Base-by-base conservation (phyloP, 2,797 vertebrate species). In the Galago senegalensis region DNA sequence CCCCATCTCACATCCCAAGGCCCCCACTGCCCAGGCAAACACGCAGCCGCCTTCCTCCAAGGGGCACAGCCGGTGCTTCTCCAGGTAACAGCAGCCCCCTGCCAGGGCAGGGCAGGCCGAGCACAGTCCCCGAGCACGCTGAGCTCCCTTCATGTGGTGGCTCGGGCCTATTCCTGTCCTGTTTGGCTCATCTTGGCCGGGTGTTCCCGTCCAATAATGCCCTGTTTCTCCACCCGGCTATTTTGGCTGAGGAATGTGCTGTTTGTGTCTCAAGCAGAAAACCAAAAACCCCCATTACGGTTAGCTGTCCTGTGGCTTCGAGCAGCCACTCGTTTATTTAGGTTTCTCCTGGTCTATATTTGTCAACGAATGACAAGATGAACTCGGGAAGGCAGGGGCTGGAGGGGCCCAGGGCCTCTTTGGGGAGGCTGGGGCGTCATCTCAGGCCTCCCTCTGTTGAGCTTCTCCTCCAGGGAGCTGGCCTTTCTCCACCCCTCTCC, bases 311-410 rank as follows among this genome's bases (percentile, higher is more conserved):
- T 98, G 98, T 87, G 98, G 99, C 99, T 99, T 99, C 98, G 97
- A 97, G 98, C 99, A 99, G 99, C 99, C 99, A 99, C 99, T 99
- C 99, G 98, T 99, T 99, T 99, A 99, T 99, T 99, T 99, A 99
- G 99, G 99, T 99, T 99, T 99, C 98, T 99, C 98, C 96, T 97
- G 98, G 99, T 99, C 99, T 99, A 99, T 99, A 99, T 99, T 99
- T 99, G 99, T 99, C 98, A 98, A 94, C 91, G 98, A 98, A 98
- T 99, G 99, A 99, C 99, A 99, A 99, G 98, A 98, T 98, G 98
- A 98, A 98, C 98, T 99, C 99, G 98, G 99, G 99, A 99, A 98
- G 99, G 99, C 75, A 97, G 91, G 98, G 98, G 97, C 95, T 96
- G 56, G 40, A 34, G 53, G 43, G n/a, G 21, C 27, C 29, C 11